A percentile compares a stretch with the other conserved stretches of the same genome.
These are phyloP conservation scores for Exephanes ischioxanthus DNA, from an alignment of 2,888 invertebrate genomes.

Conservation along the genomic window DNA sequence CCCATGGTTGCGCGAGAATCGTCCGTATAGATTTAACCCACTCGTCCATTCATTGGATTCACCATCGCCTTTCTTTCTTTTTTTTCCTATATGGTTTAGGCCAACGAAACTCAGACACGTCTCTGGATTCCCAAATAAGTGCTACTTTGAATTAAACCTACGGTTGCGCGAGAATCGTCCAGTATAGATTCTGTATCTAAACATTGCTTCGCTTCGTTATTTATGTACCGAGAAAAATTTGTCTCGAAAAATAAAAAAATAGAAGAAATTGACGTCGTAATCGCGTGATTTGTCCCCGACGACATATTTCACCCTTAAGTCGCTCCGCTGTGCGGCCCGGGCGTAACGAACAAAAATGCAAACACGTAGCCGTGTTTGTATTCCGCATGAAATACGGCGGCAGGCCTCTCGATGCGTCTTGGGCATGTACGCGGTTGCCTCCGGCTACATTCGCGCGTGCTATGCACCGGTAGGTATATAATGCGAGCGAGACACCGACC, in stretches of 20 bases:
- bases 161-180: background rate
- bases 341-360: slow-evolving; percentile 68
- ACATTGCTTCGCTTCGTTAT: slow-evolving; percentile 7
- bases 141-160: no score
- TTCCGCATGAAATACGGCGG: slow-evolving; percentile 76
- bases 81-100: background rate
- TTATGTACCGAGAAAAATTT: slow-evolving; percentile 7
- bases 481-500: slow-evolving; percentile 37
- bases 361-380: slow-evolving; percentile 72
- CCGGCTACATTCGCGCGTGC: slow-evolving; percentile 66
- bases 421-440: slow-evolving; percentile 45
- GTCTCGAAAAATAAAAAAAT: background rate
- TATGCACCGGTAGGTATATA: slow-evolving; percentile 54
- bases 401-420: slow-evolving; percentile 59
- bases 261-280: slow-evolving; percentile 63
- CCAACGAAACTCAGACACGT: background rate
- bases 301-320: slow-evolving; percentile 72
- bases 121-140: background rate
- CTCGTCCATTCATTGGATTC: slow-evolving; percentile 6
- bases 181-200: background rate
- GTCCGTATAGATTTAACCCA: no score
- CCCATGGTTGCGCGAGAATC: no score
- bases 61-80: background rate
- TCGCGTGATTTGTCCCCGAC: slow-evolving; percentile 65
- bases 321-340: slow-evolving; percentile 48